Evolutionary conservation across 2,113 vertebrate species (phyloP), one percentile per base, ranked within the genome.

Genomic region (Carassius gibelio): DNA sequence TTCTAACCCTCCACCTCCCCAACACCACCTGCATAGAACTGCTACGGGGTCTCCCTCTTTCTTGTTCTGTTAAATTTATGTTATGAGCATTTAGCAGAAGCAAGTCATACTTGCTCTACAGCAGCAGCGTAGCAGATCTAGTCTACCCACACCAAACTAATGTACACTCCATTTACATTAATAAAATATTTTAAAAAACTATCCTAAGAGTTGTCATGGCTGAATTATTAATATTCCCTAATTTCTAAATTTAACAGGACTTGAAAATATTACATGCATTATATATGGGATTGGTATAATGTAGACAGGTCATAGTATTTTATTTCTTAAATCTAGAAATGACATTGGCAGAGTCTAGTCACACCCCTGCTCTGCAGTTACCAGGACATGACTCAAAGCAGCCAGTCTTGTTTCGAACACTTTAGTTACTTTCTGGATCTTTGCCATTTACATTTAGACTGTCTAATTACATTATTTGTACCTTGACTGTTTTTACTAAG

Each of bases 401-500:
- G 23, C 75, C 45, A 76, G 3, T 55, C 48, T 76, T 76, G 74
- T 52, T 76, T 76, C 23, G 55, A 55, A 15, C 75, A 55, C 75
- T 76, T 55, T 17, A 55, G 8, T 76, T 55, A 15, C 75, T 76
- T 19, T 55, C 48, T 76, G 75, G 48, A 76, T 76, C 48, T 30
- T 8, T 55, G 75, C 75, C 75, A 76, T 55, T 55, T 76, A 52
- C 74, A 76, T 76, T 76, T 55, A 76, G 50, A 76, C 26, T 76
- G 23, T 76, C 75, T 76, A 76, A 76, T 76, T 76, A 76, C 26
- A 45, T 9, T 76, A 55, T 55, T 55, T 55, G 75, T 76, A 55
- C 26, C 48, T 30, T 76, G 75, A 76, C 23, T 76, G 26, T 6
- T 76, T 76, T 76, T 76, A 19, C 23, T 52, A 26, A 4, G 23